Base-by-base conservation (phyloP, 1,140 invertebrate species). In the Lethrus apterus region DNA sequence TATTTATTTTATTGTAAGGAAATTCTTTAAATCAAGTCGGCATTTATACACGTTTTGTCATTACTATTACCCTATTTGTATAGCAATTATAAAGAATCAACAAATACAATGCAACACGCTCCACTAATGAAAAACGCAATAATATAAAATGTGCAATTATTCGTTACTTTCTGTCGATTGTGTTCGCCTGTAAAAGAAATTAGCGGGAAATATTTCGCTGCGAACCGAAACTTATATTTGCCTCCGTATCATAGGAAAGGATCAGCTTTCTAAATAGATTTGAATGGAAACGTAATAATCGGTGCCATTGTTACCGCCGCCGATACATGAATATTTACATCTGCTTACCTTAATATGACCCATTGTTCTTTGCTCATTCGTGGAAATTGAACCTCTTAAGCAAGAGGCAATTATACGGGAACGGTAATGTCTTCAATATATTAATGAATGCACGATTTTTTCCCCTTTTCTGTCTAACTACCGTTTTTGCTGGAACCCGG, bases 351-450 rank as follows among this genome's bases (percentile, higher is more conserved):
- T 47, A 47, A 47, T 47, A 41, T 41, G 9, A 17, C 35, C 46
- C 11, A 47, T 47, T 47, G 46, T 47, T 47, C 36, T 30, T 19
- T 32, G 14, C 5, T 15, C 46, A 38, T 41, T 33, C 35, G 30
- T 31, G 35, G 46, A 47, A 47, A 38, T 46, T 38, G 31, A 36
- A 46, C 35, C 38, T 46, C 44, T 46, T 38, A 30, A 38, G 33
- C 24, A 33, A 44, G 43, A 44, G 38, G 33, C 35, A 38, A 38
- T 38, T 38, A 38, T 38, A 38, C 10, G 19, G 17, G 23, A 42
- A 42, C 40, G 21, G 40, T 42, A 99, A 38, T 38, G 35, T 38
- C 35, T 38, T 23, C 24, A 15, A 38, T 14, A 34, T 38, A 38
- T 38, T 38, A 38, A 38, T 38, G 35, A 38, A 38, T 23, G 18